A percentile compares a stretch with the other conserved stretches of the same genome.
Evolutionary conservation across 2,888 invertebrate species (phyloP).

Genomic region (Selenia dentaria): DNA sequence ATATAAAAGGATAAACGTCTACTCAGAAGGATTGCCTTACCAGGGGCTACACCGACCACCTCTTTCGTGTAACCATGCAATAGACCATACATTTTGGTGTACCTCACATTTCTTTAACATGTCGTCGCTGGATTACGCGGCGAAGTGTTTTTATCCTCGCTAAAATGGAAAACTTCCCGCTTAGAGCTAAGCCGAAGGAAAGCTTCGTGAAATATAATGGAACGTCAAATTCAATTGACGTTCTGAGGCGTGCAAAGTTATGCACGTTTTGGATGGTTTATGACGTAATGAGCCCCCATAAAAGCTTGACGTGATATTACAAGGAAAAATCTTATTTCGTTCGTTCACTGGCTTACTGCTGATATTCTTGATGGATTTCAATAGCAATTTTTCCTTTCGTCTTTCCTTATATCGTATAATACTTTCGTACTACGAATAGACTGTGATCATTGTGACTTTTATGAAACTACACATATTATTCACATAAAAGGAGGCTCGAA

Average conservation of each 20-base stretch:
- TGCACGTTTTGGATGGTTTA: slow-evolving; percentile 6
- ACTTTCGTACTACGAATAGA: too few relatives aligned
- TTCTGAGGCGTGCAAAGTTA: slow-evolving; percentile 15
- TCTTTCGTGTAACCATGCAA: slow-evolving; percentile 7
- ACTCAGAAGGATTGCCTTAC: not conserved
- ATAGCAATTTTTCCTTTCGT: too few relatives aligned
- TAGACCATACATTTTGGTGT: slow-evolving; percentile 16
- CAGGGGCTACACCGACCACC: not conserved
- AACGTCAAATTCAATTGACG: slow-evolving; percentile 29
- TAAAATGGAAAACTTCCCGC: slow-evolving; percentile 18
- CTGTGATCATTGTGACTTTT: too few relatives aligned
- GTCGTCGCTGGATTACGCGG: slow-evolving; percentile 18
- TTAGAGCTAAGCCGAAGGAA: slow-evolving; percentile 13
- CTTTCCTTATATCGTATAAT: too few relatives aligned
- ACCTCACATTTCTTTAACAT: slow-evolving; percentile 21
- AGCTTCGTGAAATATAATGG: slow-evolving; percentile 21
- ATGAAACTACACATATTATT: too few relatives aligned
- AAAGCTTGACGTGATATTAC: not conserved
- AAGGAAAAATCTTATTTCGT: not conserved
- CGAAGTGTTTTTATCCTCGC: slow-evolving; percentile 17
- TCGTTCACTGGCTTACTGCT: not conserved
- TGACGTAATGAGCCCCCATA: slow-evolving; percentile 2
- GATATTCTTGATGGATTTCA: not conserved
- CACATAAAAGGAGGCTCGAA: too few relatives aligned
- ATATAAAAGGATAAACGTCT: not conserved